phyloP scores from a whole-genome alignment of 2,888 invertebrate species.

The Cyclophora punctaria region DNA sequence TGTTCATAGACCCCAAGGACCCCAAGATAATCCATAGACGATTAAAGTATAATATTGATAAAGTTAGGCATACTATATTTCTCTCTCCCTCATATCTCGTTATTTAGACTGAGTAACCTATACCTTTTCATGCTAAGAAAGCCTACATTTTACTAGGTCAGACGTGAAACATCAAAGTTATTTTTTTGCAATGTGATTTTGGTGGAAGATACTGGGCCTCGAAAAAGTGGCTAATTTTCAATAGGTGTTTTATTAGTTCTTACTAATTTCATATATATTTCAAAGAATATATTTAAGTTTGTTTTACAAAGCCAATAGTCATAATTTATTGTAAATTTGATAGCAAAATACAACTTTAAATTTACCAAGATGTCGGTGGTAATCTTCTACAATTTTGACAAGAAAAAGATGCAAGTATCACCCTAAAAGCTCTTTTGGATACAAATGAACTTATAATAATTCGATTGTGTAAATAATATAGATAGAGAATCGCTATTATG shows the following conservation, averaged over 20 bases:
- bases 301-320: constrained; percentile 24
- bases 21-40: no score
- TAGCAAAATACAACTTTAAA: constrained; percentile 43
- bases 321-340: constrained; percentile 29
- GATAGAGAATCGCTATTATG: constrained; percentile 57
- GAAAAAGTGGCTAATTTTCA: constrained; percentile 48
- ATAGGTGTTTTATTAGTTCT: constrained; percentile 24
- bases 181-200: constrained; percentile 69
- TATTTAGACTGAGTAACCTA: no score
- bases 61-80: no score
- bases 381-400: constrained; percentile 66
- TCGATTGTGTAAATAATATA: constrained; percentile 66
- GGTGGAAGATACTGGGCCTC: constrained; percentile 41
- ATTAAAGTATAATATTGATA: not conserved
- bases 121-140: constrained; percentile 1
- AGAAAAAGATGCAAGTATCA: constrained; percentile 58
- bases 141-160: constrained; percentile 16
- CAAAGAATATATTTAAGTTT: constrained; percentile 22
- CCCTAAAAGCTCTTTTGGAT: constrained; percentile 43
- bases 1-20: no score
- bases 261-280: constrained; percentile 1
- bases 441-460: constrained; percentile 49
- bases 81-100: no score
- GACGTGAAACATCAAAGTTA: constrained; percentile 28
- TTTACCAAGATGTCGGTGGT: constrained; percentile 70